phyloP scores from a whole-genome alignment of 2,113 vertebrate genomes.

The Vimba vimba region DNA sequence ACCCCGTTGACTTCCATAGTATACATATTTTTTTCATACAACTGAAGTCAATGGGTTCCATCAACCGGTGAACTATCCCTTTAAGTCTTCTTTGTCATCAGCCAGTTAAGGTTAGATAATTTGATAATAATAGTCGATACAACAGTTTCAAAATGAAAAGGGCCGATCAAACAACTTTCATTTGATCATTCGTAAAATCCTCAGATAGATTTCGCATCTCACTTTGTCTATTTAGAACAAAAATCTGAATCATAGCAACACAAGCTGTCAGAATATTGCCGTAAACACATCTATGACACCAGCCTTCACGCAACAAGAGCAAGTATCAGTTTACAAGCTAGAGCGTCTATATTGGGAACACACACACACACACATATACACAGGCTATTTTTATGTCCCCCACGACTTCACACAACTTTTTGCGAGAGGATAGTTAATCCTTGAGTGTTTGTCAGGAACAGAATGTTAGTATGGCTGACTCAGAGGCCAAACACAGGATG shows the following conservation, averaged over 20 bases:
- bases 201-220: not conserved
- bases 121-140: not conserved
- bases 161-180: not conserved
- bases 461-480: conserved; percentile 57
- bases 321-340: conserved; percentile 66
- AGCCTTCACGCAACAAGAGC: conserved; percentile 35
- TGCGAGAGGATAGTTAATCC: conserved; percentile 70
- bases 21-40: too few relatives aligned
- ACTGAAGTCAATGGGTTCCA: too few relatives aligned
- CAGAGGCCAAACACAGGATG: conserved; percentile 49
- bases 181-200: not conserved
- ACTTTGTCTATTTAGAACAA: not conserved
- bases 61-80: too few relatives aligned
- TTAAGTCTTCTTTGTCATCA: too few relatives aligned
- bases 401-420: conserved; percentile 79
- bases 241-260: conserved; percentile 23
- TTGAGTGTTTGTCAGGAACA: conserved; percentile 54
- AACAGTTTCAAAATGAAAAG: not conserved
- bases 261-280: conserved; percentile 41
- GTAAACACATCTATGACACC: conserved; percentile 47
- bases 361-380: conserved; percentile 48
- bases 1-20: too few relatives aligned
- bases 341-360: conserved; percentile 66
- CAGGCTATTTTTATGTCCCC: conserved; percentile 73
- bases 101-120: too few relatives aligned